Base-by-base conservation (phyloP, 2,797 vertebrate genomes). In the Danionella dracula region DNA sequence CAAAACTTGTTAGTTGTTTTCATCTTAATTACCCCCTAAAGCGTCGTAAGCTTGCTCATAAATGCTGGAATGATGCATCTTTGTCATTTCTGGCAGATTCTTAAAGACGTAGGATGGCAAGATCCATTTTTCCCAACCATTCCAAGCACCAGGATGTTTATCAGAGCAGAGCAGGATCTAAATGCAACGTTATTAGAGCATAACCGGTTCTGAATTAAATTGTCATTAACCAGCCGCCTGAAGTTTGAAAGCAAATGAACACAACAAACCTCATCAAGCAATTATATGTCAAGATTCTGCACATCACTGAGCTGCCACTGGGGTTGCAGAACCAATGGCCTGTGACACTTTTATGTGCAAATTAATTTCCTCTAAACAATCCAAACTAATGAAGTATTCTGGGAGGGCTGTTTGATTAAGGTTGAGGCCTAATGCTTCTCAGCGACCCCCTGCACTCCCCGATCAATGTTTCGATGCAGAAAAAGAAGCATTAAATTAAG, bases 361-460 rank as follows among this genome's bases (percentile, higher is more conserved):
- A 75, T 75, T 71, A 74, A 77, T 73, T 76, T 72, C 19, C 50
- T 57, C 44, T 54, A 71, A 75, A 78, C 68, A 72, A 41, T 40
- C 50, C 46, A 42, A 64, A 64, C 64, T 70, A 61, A 73, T 80
- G 54, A 76, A 32, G 45, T 62, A 50, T 69, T 69, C 32, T 55
- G n/a, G 46, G 37, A 66, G 45, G 37, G 68, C n/a, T 45, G 13
- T 31, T 67, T 73, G 50, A 73, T 77, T 62, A 70, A 74, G 23
- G 23, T 67, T 1, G 13, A 66, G 66, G 51, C 74, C 54, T 19
- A 63, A 65, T 59, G 34, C 56, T 17, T 51, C 21, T 29, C 35
- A 70, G 50, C 50, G 12, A 9, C 21, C 21, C 32, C 1, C 8
- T 11, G 9, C 3, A 10, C 44, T 17, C 40, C n/a, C n/a, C 16